Base-by-base conservation (phyloP, 2,888 invertebrate species). In the Drosophila kanekoi region DNA sequence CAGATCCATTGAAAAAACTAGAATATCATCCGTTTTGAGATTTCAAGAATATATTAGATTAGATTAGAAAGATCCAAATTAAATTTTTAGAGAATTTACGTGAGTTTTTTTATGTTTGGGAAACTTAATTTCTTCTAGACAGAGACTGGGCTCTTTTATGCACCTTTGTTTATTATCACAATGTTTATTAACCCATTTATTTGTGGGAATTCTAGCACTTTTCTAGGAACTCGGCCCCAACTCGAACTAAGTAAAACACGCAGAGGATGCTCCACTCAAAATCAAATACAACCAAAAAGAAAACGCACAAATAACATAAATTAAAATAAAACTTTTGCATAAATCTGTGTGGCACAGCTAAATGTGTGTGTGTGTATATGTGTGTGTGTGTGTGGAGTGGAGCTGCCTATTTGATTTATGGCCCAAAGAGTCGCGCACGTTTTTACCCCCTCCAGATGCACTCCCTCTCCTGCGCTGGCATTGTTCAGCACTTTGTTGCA, bases 341-440 rank as follows among this genome's bases (percentile, higher is more conserved):
- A 65, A 74, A 70, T 69, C 61, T 73, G 57, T 56, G 64, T 40
- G 23, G 56, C 51, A 38, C 43, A 8, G 28, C 28, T 8, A 28
- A 28, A 28, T 28, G 28, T 28, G 28, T 49, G 54, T 20, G 20
- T 18, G 18, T 18, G 18, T n/a, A n/a, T n/a, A n/a, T n/a, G n/a
- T n/a, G n/a, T n/a, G n/a, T 28, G 28, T 28, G 28, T 49, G 18
- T 3, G 18, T 38, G 43, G 60, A 60, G 52, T 61, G 69, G 9
- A 40, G 59, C 59, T 76, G 75, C 71, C 69, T 71, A 67, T 77
- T 81, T 82, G 84, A 82, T 84, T 84, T 84, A 82, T 76, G 71
- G 78, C 71, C 61, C 58, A 62, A 70, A 79, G 79, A 81, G 79
- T 80, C 79, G 80, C 73, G 75, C 81, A 81, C 81, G 81, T 81